These are phyloP conservation scores for Tiaroga cobitis DNA, from an alignment of 2,797 vertebrate genomes.

Conservation along the genomic window DNA sequence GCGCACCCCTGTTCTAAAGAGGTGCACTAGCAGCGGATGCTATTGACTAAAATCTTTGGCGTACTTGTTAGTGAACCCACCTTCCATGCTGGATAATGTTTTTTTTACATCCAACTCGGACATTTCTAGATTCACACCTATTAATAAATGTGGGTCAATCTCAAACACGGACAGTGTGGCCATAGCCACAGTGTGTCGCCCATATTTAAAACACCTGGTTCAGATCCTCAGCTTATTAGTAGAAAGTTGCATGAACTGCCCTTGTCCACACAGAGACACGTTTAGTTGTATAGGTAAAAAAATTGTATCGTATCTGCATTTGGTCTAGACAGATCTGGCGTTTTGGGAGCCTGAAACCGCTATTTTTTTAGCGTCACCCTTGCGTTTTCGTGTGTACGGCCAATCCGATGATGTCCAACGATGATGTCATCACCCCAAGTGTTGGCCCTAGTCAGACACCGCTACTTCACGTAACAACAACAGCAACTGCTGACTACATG, in stretches of 20 bases:
- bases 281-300: too few relatives aligned
- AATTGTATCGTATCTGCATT: too few relatives aligned
- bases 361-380: too few relatives aligned
- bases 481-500: too few relatives aligned
- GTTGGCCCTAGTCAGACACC: too few relatives aligned
- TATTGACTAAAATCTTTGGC: background rate
- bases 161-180: background rate
- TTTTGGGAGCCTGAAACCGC: too few relatives aligned
- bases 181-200: background rate
- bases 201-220: background rate
- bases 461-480: too few relatives aligned
- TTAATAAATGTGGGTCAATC: background rate
- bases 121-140: background rate
- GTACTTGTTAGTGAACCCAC: background rate
- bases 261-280: too few relatives aligned
- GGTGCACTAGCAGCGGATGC: background rate
- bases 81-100: background rate
- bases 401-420: too few relatives aligned
- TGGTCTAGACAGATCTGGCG: too few relatives aligned
- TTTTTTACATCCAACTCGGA: background rate
- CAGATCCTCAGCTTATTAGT: background rate
- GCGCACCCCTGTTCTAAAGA: background rate
- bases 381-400: too few relatives aligned
- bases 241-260: background rate
- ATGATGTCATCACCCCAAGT: too few relatives aligned